Base-by-base conservation (phyloP, 2,888 invertebrate genomes). In the Polymixis lichenea region DNA sequence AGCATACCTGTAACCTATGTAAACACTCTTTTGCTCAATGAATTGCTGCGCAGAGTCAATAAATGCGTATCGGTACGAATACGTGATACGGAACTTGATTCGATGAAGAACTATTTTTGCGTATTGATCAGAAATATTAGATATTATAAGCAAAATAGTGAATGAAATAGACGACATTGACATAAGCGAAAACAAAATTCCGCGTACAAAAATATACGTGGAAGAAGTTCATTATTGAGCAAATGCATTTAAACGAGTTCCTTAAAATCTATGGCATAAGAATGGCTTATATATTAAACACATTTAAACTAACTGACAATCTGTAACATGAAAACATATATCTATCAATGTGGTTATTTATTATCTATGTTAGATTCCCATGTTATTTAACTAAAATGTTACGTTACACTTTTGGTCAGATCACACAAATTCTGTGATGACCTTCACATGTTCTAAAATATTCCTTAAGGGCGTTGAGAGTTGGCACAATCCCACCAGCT, bases 31-130 rank as follows among this genome's bases (percentile, higher is more conserved):
- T 55, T 56, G 13, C 56, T 62, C 46, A 53, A 46, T 8, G 0
- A 61, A n/a, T 58, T 61, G 38, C 28, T 61, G 65, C 15, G 67
- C 46, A 56, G 56, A 65, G 53, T 22, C 53, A 79, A 32, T 83
- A 83, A 83, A 83, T 82, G 84, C 82, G 80, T 64, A 60, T 67
- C 80, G 67, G 84, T 82, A 84, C 75, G 80, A 80, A 68, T 61
- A 28, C 62, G 62, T 60, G 73, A 32, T n/a, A 46, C n/a, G n/a
- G 38, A 6, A 38, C 60, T n/a, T 68, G 32, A 19, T 43, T 66
- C 32, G 25, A 56, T 58, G 56, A 62, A 46, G 28, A 28, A 38
- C 46, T 32, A 56, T 15, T n/a, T 38, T 58, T 77, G 65, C 25
- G 25, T 43, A n/a, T 49, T 15, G 28, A 61, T 46, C 13, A 32